Evolutionary conservation across 1,140 invertebrate genomes (phyloP), one percentile per base, ranked within the genome.

Genomic region (Gyrodactylus bullatarudis): DNA sequence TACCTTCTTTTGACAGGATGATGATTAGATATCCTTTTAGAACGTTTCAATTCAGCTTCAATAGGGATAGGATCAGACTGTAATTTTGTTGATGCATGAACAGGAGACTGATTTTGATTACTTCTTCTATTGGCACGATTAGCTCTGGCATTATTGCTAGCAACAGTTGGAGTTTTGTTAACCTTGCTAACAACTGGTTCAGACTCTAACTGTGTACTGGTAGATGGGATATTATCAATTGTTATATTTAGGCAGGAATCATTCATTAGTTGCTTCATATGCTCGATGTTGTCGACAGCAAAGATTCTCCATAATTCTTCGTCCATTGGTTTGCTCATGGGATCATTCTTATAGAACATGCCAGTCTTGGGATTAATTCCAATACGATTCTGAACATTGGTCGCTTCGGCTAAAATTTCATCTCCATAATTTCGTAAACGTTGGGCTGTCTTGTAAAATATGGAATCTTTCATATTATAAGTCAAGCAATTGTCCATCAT

Each of bases 401-500:
- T 54, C 34, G 34, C 34, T 54, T 54, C 34, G n/a, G 34, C 34
- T 8, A 54, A n/a, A n/a, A 54, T 54, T n/a, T 54, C 34, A 54
- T 54, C 34, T 8, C 34, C 34, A 54, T 54, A 54, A 54, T 8
- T 16, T 16, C 34, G 34, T 16, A 54, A n/a, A n/a, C 34, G 34
- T 8, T 54, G 34, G 8, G 72, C 72, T 1, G 23, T 69, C 2
- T 73, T 71, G 54, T 74, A 74, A 23, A 68, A 74, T 1, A 74
- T 71, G 1, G 73, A 68, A 20, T 74, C 27, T 22, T n/a, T 26
- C 21, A 34, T 54, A 25, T 94, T 94, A 78, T 93, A 94, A 0
- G 86, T 87, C 72, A 90, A 82, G 78, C 90, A 93, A 78, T 93
- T 94, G 73, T 86, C 85, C 34, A 92, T 89, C 86, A 96, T 95